These are phyloP conservation scores for Drosophila maculinotata DNA, from an alignment of 2,888 invertebrate genomes.

Conservation along the genomic window DNA sequence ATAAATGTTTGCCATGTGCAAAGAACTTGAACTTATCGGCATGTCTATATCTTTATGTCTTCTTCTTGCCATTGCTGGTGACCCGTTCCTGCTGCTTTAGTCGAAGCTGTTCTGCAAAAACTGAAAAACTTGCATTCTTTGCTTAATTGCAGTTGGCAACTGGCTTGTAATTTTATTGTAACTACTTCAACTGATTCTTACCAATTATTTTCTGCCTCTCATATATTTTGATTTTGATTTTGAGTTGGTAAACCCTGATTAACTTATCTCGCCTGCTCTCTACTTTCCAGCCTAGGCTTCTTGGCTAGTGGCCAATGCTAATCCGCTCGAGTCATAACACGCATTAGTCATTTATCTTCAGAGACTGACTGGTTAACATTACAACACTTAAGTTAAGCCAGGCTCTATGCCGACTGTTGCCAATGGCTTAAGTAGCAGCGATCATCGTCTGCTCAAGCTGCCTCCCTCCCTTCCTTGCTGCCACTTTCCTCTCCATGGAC, in stretches of 20 bases:
- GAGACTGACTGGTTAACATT: constrained; percentile 50
- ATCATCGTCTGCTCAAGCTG: constrained; percentile 42
- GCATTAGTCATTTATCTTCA: constrained; percentile 47
- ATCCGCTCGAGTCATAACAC: constrained; percentile 62
- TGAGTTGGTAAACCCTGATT: not conserved
- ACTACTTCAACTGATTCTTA: too few species aligned
- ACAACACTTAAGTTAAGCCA: constrained; percentile 67
- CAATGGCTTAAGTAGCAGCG: constrained; percentile 54
- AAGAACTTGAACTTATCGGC: constrained; percentile 43
- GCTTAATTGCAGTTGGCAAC: too few species aligned
- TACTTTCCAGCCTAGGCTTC: constrained; percentile 17
- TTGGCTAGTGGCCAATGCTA: constrained; percentile 38
- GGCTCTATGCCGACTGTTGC: constrained; percentile 55
- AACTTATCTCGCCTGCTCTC: constrained; percentile 11
- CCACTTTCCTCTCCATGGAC: constrained; percentile 35
- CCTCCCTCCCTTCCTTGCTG: constrained; percentile 9
- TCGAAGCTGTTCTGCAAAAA: not conserved
- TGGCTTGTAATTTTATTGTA: too few species aligned
- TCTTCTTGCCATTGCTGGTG: too few species aligned
- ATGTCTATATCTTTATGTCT: constrained; percentile 33
- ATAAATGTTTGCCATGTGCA: constrained; percentile 31
- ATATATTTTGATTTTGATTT: not conserved
- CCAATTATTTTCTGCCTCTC: too few species aligned
- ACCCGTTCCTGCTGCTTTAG: constrained; percentile 13
- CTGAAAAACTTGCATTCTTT: too few species aligned